Evolutionary conservation across 2,113 vertebrate species (phyloP).

Genomic region (Ariopsis seemanni): DNA sequence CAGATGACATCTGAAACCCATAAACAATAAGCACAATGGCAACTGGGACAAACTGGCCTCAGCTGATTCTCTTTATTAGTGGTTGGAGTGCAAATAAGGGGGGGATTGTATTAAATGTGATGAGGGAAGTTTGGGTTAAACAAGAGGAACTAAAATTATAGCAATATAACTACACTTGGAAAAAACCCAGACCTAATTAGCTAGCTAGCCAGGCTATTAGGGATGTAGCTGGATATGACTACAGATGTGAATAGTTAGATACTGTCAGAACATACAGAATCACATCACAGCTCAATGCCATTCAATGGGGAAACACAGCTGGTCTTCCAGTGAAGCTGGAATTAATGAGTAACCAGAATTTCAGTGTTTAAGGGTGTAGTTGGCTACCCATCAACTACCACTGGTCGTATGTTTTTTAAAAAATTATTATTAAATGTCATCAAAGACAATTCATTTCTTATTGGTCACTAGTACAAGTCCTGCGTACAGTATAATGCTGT

Average conservation of each 20-base stretch:
- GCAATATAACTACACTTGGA: neutral
- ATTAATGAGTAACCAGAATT: conserved; percentile 26
- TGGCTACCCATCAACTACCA: neutral
- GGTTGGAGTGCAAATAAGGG: too few species aligned
- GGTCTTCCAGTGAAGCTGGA: neutral
- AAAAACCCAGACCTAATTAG: neutral
- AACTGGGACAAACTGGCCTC: neutral
- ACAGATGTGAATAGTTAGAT: too few species aligned
- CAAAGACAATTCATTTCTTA: neutral
- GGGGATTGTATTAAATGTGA: neutral
- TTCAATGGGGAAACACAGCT: neutral
- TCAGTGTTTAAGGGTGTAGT: neutral
- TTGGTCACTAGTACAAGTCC: neutral
- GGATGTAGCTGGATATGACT: too few species aligned
- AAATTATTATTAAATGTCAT: neutral
- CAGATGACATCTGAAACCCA: neutral
- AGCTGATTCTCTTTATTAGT: neutral
- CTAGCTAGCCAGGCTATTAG: neutral
- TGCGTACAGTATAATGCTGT: neutral
- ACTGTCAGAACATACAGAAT: neutral
- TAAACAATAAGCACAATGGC: too few species aligned
- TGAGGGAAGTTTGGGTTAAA: neutral
- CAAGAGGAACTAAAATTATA: neutral
- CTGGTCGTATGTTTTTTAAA: neutral
- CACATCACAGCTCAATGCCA: neutral